phyloP scores from a whole-genome alignment of 2,888 invertebrate species.

The Blera fallax region DNA sequence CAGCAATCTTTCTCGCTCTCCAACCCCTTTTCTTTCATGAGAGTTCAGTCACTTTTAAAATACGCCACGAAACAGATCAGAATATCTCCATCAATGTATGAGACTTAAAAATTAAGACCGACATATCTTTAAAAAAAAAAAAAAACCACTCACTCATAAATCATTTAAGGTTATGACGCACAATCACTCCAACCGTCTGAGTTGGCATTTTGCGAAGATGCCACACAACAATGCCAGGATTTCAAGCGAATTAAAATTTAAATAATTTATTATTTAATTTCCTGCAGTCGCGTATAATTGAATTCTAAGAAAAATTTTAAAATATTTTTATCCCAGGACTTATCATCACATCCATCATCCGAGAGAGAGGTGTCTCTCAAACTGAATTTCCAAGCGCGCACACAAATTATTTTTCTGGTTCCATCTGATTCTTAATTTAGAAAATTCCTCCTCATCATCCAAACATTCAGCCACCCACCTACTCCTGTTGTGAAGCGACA shows the following conservation, averaged over 20 bases:
- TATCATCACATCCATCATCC: slow-evolving; percentile 23
- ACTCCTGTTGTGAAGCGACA: background rate
- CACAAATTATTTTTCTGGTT: background rate
- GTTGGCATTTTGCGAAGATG: background rate
- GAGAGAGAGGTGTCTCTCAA: background rate
- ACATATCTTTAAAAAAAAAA: background rate
- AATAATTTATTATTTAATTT: slow-evolving; percentile 50
- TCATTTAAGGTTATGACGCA: background rate
- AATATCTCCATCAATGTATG: too few species aligned
- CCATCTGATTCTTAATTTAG: slow-evolving; percentile 3
- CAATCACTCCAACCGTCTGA: background rate
- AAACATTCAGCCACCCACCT: background rate
- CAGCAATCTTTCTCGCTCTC: too few species aligned
- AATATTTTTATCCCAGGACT: background rate
- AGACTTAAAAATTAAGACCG: background rate
- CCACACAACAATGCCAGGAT: background rate
- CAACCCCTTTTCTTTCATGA: too few species aligned
- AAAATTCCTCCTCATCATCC: background rate
- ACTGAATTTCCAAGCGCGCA: background rate
- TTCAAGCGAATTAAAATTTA: slow-evolving; percentile 39
- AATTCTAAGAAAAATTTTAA: slow-evolving; percentile 5
- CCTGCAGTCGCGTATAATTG: background rate
- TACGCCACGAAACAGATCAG: too few species aligned
- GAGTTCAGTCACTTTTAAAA: too few species aligned
- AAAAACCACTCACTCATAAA: background rate